A percentile compares a stretch with the other conserved stretches of the same genome.
phyloP scores from a whole-genome alignment of 2,113 vertebrate genomes.

The Proterorhinus semilunaris region DNA sequence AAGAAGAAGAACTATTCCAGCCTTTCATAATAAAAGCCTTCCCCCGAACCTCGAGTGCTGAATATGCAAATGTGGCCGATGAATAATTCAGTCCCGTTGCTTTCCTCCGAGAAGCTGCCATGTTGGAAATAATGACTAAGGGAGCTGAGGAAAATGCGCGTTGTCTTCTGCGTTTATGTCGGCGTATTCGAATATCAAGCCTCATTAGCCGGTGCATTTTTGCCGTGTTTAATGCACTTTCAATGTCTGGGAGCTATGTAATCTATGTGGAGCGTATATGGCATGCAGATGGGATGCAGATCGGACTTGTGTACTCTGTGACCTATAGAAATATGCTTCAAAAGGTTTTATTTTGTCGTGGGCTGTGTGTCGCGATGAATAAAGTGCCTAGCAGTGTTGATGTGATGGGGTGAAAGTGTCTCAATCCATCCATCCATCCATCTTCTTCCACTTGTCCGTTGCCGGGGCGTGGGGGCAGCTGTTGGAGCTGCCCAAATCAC shows the following conservation, averaged over 20 bases:
- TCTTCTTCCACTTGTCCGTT: no score
- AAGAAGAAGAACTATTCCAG: conserved; percentile 47
- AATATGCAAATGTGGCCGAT: conserved; percentile 64
- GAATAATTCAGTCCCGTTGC: conserved; percentile 59
- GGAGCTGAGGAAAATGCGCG: conserved; percentile 16
- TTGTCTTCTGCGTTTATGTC: conserved; percentile 12
- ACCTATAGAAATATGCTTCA: no score
- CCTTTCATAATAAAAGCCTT: conserved; percentile 39
- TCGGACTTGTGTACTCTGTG: no score
- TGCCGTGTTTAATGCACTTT: background rate
- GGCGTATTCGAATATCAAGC: background rate
- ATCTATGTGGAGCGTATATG: background rate
- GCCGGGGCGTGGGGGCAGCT: no score
- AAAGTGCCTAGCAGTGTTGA: no score
- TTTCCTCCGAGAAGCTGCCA: conserved; percentile 33
- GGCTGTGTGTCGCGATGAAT: no score
- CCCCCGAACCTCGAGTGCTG: conserved; percentile 22
- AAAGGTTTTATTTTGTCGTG: no score
- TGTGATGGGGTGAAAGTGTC: no score
- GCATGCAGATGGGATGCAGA: background rate
- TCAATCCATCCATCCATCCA: no score
- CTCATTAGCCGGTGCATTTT: background rate
- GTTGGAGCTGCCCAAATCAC: no score
- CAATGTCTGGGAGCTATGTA: background rate
- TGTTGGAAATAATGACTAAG: conserved; percentile 39